These are phyloP conservation scores for Troides helena DNA, from an alignment of 2,888 invertebrate species.

Conservation along the genomic window DNA sequence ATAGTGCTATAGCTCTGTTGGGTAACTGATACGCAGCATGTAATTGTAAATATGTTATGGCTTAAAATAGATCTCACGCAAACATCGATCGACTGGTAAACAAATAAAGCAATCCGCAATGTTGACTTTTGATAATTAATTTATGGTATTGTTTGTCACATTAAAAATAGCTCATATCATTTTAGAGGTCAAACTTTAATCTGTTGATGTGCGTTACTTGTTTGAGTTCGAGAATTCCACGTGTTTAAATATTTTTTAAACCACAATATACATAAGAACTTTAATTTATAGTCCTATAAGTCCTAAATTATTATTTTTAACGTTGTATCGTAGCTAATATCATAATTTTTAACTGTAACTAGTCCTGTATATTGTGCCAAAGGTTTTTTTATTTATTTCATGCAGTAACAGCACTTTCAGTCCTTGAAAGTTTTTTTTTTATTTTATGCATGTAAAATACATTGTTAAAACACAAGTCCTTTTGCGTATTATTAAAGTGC, in stretches of 20 bases:
- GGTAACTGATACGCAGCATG: constrained; percentile 18
- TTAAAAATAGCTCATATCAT: background rate
- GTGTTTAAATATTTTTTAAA: background rate
- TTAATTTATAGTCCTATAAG: background rate
- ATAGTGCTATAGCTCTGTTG: constrained; percentile 6
- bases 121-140: constrained; percentile 5
- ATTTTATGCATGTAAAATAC: constrained; percentile 17
- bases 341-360: background rate
- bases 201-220: background rate
- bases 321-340: too few relatives aligned
- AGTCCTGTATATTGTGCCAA: background rate
- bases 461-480: constrained; percentile 8
- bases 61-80: constrained; percentile 15
- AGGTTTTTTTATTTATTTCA: background rate
- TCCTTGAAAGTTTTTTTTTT: constrained; percentile 9
- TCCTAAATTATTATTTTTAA: too few relatives aligned
- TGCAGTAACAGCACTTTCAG: background rate
- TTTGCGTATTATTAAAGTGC: constrained; percentile 21
- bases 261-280: background rate
- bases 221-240: background rate
- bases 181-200: background rate
- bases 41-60: constrained; percentile 17
- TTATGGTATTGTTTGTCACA: constrained; percentile 3
- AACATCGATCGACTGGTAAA: background rate
- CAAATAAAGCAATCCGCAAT: constrained; percentile 4